phyloP scores from a whole-genome alignment of 2,888 invertebrate species.

The Rhimphoctona megacephalus region DNA sequence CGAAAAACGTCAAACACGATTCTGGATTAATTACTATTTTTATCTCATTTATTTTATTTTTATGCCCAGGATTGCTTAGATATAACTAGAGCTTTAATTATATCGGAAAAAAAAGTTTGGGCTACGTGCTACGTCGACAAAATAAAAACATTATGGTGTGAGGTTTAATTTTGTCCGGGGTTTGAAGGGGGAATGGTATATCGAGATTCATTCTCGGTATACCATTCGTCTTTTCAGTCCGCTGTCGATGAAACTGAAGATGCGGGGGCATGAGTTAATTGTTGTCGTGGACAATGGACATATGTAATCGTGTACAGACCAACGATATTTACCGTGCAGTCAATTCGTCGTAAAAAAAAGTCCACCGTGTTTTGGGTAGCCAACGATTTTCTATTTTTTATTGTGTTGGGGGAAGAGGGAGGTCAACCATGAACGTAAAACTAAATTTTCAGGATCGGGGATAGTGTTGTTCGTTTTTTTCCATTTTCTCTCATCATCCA shows the following conservation, averaged over 20 bases:
- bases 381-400: too few species aligned
- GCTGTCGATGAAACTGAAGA: not conserved
- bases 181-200: not conserved
- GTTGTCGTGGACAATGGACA: constrained; percentile 41
- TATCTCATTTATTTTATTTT: not conserved
- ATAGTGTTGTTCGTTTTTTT: too few species aligned
- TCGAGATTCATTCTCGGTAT: not conserved
- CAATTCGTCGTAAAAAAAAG: too few species aligned
- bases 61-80: not conserved
- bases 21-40: not conserved
- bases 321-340: constrained; percentile 40
- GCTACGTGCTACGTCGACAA: not conserved
- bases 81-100: not conserved
- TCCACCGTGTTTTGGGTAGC: too few species aligned
- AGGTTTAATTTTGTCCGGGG: constrained; percentile 5
- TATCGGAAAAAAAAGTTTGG: not conserved
- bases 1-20: not conserved
- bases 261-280: not conserved
- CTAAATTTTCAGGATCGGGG: too few species aligned
- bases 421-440: too few species aligned
- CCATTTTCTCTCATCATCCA: too few species aligned
- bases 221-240: constrained; percentile 26
- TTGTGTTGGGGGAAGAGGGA: too few species aligned
- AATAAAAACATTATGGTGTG: not conserved
- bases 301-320: constrained; percentile 44